Base-by-base conservation (phyloP, 2,113 vertebrate genomes). In the Triplophysa tibetana region DNA sequence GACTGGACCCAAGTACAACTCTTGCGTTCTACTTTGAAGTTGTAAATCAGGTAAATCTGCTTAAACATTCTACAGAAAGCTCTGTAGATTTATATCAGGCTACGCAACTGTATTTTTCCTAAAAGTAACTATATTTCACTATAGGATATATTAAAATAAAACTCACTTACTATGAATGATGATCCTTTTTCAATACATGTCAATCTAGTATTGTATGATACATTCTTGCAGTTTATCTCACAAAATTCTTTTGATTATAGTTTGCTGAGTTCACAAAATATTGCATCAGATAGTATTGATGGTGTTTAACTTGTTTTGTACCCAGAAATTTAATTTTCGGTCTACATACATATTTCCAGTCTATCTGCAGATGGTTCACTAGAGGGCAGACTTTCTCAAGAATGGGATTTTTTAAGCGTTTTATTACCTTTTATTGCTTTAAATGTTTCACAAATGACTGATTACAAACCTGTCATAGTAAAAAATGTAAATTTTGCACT, bases 1-100 rank as follows among this genome's bases (percentile, higher is more conserved):
- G 96, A 77, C 91, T 98, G 85, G 97, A 95, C 86, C 94, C 92
- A 16, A 94, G 87, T 87, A 96, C 96, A 86, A 99, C 98, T 0
- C 88, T 99, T 83, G 97, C 95, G 3, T 88, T 98, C 26, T 99
- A 97, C 89, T 98, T 99, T 76, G 98, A 99, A 79, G 96, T 99
- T 52, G 96, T 99, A 70, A 99, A 98, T 89, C 98, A 99, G 96
- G 98, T 99, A 94, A 19, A 21, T 23, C 7, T 16, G 19, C 48
- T 19, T 52, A 14, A 16, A 21, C 29, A 29, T 29, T 29, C 3
- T 29, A 29, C 4, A 43, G 41, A 43, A 10, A 43, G 41, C 41
- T 2, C 41, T 10, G 29, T 29, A 29, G 29, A 29, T 29, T 29
- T 29, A 4, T 29, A 29, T 29, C 29, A 29, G 4, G 29, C 29